phyloP scores from a whole-genome alignment of 2,888 invertebrate genomes.

The Lithophane ornitopus region DNA sequence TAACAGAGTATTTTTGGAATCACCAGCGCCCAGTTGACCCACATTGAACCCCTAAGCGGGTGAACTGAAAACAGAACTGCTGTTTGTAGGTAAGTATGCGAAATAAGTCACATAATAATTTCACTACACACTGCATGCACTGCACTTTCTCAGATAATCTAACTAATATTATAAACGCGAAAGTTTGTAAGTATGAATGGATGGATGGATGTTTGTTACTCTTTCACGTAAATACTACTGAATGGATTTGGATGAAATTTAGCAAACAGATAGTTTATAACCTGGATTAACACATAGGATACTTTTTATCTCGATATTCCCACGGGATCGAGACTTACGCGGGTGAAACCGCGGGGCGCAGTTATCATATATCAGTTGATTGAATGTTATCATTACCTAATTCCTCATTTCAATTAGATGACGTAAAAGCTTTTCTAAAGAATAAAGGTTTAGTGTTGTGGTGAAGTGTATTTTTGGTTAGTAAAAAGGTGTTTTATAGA shows the following conservation, averaged over 20 bases:
- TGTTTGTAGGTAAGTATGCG: neutral
- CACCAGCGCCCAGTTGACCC: neutral
- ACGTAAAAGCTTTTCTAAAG: neutral
- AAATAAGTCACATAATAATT: neutral
- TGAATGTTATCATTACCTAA: neutral
- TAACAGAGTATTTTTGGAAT: slow-evolving; percentile 2
- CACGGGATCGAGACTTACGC: no score
- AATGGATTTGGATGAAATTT: no score
- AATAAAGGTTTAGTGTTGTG: neutral
- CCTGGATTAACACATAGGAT: no score
- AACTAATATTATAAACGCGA: no score
- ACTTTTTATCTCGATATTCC: no score
- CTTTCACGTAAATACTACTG: no score
- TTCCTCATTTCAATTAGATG: neutral
- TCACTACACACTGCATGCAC: neutral
- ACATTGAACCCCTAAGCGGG: neutral
- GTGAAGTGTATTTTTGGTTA: neutral
- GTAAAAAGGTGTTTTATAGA: neutral
- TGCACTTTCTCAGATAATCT: slow-evolving; percentile 1
- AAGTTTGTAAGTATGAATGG: no score
- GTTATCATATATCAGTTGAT: no score
- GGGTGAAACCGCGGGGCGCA: no score
- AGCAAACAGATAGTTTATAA: no score
- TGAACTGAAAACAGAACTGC: neutral
- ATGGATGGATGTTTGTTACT: no score